Evolutionary conservation across 2,113 vertebrate genomes (phyloP).

Genomic region (Oceanodroma tethys): DNA sequence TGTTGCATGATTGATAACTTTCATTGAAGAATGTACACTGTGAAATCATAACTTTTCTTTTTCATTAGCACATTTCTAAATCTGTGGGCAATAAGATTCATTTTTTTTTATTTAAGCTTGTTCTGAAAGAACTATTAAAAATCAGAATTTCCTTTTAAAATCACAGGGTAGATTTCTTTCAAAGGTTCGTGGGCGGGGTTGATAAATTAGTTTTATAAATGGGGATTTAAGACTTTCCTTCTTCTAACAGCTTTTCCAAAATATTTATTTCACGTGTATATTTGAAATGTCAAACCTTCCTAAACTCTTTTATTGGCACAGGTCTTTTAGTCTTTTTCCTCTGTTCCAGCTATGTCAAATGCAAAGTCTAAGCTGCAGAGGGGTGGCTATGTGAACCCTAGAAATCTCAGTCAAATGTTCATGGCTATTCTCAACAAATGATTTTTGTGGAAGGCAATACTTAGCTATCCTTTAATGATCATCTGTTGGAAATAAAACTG

Average conservation of each 20-base stretch:
- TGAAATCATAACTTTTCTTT: conserved; percentile 44
- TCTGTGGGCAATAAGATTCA: conserved; percentile 45
- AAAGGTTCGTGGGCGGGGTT: background rate
- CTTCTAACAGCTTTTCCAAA: background rate
- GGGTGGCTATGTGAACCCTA: background rate
- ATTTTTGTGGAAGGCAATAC: background rate
- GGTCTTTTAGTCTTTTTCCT: background rate
- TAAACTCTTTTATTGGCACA: background rate
- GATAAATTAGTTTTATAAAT: background rate
- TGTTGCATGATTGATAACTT: conserved; percentile 16
- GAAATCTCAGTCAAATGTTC: background rate
- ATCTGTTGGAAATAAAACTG: background rate
- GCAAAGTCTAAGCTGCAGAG: background rate
- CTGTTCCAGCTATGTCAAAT: background rate
- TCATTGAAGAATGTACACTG: conserved; percentile 58
- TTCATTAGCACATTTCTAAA: conserved; percentile 47
- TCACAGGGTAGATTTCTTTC: conserved; percentile 17
- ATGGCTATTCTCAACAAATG: background rate
- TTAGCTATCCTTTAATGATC: background rate
- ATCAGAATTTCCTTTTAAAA: conserved; percentile 40
- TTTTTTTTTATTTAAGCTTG: conserved; percentile 42
- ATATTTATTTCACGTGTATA: background rate
- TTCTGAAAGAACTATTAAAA: conserved; percentile 58
- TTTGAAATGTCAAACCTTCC: background rate
- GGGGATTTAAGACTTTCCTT: background rate